Evolutionary conservation across 1,140 invertebrate species (phyloP), one percentile per base, ranked within the genome.

Genomic region (Dinothrombium tinctorium): DNA sequence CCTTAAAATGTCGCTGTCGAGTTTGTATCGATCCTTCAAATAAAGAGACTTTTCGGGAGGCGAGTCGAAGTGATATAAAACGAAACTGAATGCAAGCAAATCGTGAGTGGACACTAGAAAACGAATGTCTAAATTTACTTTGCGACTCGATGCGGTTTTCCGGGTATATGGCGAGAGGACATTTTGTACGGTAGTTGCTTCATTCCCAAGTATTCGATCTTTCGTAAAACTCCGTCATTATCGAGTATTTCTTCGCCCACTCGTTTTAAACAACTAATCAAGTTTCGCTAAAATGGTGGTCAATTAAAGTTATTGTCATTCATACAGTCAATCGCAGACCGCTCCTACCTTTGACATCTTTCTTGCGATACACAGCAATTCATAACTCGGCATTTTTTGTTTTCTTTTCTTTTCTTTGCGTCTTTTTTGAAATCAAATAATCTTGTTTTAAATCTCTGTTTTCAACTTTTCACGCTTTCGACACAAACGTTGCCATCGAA

Each of bases 201-300:
- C 4, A 65, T 61, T 9, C 79, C 80, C 25, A 82, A 60, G 59
- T 78, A 80, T 54, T 84, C 76, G 47, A 86, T 66, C 52, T 73
- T 72, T 47, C 74, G 64, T 43, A 86, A 71, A 44, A 83, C 66
- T 41, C 78, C 78, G 12, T 73, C 73, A 49, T 68, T 69, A 21
- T 72, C 59, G 46, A 79, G 73, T 47, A 86, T 76, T 26, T 61
- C 53, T 50, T 66, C 57, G 31, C 76, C 68, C 24, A 72, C 62
- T 50, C 78, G 62, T 53, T 71, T 76, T 11, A 83, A 58, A n/a
- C 64, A 61, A 23, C 60, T 56, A 44, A 66, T 63, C 12, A 73
- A 49, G 54, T 81, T 74, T 11, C 67, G 55, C 70, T 79, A 37
- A 26, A 39, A n/a, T n/a, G n/a, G n/a, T n/a, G n/a, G n/a, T n/a